These are phyloP conservation scores for Ennomos fuscantarius DNA, from an alignment of 2,888 invertebrate genomes.

Conservation along the genomic window DNA sequence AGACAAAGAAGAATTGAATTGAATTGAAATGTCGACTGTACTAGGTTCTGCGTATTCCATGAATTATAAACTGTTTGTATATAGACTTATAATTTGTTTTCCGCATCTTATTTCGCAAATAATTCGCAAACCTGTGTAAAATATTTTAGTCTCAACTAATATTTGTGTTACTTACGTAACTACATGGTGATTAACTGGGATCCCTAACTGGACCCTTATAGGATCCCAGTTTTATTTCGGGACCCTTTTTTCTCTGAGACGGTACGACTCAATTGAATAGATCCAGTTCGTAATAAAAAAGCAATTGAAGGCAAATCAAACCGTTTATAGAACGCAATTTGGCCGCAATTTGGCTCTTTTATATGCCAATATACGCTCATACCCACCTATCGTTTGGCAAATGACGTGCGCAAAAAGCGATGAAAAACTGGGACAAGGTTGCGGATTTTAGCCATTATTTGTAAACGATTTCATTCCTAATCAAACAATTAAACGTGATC, in stretches of 20 bases:
- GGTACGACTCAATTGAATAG: constrained; percentile 30
- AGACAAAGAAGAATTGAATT: no score
- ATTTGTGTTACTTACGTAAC: no score
- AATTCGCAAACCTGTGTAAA: no score
- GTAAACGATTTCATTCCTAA: no score
- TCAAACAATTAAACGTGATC: no score
- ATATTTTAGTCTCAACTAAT: no score
- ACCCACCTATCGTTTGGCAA: constrained; percentile 46
- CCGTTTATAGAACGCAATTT: constrained; percentile 48
- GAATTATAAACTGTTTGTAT: no score
- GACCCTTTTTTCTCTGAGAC: constrained; percentile 12
- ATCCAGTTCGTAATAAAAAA: constrained; percentile 39
- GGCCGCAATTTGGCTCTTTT: constrained; percentile 47
- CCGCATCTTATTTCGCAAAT: no score
- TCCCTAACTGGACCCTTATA: not conserved
- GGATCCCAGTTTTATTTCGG: constrained; percentile 1
- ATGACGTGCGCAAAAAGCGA: constrained; percentile 36
- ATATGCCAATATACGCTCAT: constrained; percentile 51
- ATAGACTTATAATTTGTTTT: no score
- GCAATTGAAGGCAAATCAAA: constrained; percentile 49
- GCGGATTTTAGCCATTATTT: no score
- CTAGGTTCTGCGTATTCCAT: no score
- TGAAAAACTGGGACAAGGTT: not conserved
- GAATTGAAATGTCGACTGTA: no score
- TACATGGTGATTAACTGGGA: not conserved